Evolutionary conservation across 2,888 invertebrate genomes (phyloP), one percentile per base, ranked within the genome.

Genomic region (Ariolimax columbianus): DNA sequence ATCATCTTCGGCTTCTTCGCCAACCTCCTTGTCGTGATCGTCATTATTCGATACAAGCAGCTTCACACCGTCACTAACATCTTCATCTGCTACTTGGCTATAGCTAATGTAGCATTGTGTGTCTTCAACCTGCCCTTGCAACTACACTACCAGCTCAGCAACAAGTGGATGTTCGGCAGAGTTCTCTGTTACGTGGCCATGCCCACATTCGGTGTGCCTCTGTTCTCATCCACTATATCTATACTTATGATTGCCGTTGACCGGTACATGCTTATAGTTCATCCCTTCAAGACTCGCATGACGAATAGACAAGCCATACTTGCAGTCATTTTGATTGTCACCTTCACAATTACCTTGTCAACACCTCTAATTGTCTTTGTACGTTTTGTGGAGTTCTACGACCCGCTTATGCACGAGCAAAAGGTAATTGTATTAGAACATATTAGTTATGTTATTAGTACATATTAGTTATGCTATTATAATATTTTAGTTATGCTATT

Each of bases 201-300:
- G 89, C 91, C 93, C 0, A 91, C 93, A 0, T 94, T 93, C 84
- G 93, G 92, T 30, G 90, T 94, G 70, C 94, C 94, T 1, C 89
- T 94, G 75, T 93, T 93, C 86, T 92, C 93, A 47, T 93, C 93
- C 4, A 91, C 92, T 0, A 88, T 92, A 81, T 91, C 92, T 7
- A 93, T 94, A 55, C 89, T 93, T 17, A 91, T 93, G 88, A 93
- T 94, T 36, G 93, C 93, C 17, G 87, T 93, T 30, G 93, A 94
- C 86, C 89, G 94, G 19, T 93, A 93, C 88, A 91, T 93, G 87
- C 88, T 93, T 9, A 93, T 94, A 40, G 92, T 94, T 38, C 92
- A 91, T 87, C 94, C 94, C 11, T 91, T 93, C 84, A 89, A 87
- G 59, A 83, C 86, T 51, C 88, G 92, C 38, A 92, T 93, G 91